Percentiles rank a stretch among this genome's conserved stretches.
These are phyloP conservation scores for Danio aesculapii DNA, from an alignment of 2,797 vertebrate genomes.

Conservation along the genomic window DNA sequence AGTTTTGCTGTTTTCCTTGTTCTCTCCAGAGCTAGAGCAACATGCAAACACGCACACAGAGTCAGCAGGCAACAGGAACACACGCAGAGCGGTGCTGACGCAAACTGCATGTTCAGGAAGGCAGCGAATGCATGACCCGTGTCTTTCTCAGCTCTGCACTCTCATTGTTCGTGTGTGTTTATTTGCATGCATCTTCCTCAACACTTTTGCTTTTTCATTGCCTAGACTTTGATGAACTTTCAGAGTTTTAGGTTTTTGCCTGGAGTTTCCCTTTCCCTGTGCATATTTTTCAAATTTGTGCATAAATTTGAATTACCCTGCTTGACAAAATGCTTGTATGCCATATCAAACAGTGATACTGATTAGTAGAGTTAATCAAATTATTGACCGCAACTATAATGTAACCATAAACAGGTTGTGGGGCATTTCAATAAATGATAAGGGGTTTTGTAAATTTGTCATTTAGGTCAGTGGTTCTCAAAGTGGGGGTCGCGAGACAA, in stretches of 20 bases:
- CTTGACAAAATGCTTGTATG: no score
- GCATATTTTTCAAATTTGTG: not conserved
- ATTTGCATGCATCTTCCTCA: not conserved
- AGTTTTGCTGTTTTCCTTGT: slow-evolving; percentile 23
- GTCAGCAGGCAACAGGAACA: slow-evolving; percentile 57
- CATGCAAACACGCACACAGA: slow-evolving; percentile 24
- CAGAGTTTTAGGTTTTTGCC: not conserved
- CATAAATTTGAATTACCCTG: not conserved
- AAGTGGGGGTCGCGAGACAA: no score
- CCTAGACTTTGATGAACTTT: not conserved
- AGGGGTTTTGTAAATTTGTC: no score
- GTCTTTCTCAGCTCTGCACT: slow-evolving; percentile 27
- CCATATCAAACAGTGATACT: no score
- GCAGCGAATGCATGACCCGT: slow-evolving; percentile 47
- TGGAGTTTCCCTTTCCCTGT: not conserved
- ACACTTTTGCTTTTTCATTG: not conserved
- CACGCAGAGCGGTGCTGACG: slow-evolving; percentile 49
- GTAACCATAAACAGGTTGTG: no score
- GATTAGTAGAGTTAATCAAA: no score
- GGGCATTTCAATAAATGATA: no score
- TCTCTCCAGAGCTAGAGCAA: slow-evolving; percentile 32
- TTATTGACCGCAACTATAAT: no score
- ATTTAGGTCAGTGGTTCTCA: no score
- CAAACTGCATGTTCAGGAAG: slow-evolving; percentile 55
- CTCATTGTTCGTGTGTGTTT: not conserved